These are phyloP conservation scores for Sebastes ruberrimus DNA, from an alignment of 2,797 vertebrate species.

Conservation along the genomic window DNA sequence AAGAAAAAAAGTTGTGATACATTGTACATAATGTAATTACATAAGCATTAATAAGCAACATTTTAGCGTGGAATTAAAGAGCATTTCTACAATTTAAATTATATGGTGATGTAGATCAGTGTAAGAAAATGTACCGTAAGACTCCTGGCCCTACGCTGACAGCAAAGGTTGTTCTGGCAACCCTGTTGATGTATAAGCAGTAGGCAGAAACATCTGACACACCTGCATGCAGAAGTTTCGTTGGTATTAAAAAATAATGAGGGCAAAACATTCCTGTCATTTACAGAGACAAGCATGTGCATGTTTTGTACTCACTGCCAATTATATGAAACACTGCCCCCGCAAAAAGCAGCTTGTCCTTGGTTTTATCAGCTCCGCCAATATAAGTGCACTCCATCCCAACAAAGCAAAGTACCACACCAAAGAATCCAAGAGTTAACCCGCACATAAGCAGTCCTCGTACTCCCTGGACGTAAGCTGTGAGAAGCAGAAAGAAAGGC, in stretches of 20 bases:
- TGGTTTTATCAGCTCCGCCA: slow-evolving; percentile 86
- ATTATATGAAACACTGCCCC: slow-evolving; percentile 74
- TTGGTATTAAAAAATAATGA: slow-evolving; percentile 26
- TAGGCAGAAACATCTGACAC: slow-evolving; percentile 71
- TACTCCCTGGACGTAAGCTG: slow-evolving; percentile 91
- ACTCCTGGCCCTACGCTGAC: slow-evolving; percentile 30
- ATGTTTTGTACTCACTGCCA: slow-evolving; percentile 67
- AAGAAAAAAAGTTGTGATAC: background rate
- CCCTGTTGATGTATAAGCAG: slow-evolving; percentile 81
- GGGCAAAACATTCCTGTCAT: slow-evolving; percentile 46
- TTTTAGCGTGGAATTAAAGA: background rate
- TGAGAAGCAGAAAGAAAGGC: slow-evolving; percentile 4
- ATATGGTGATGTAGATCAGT: background rate
- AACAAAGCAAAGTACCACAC: slow-evolving; percentile 85
- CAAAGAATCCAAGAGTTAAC: slow-evolving; percentile 89
- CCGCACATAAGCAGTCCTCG: slow-evolving; percentile 90
- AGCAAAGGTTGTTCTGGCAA: slow-evolving; percentile 67
- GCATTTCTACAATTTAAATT: background rate
- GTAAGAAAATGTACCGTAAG: slow-evolving; percentile 60
- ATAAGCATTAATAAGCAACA: background rate
- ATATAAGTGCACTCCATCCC: slow-evolving; percentile 97
- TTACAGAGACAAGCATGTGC: background rate
- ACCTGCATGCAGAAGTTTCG: slow-evolving; percentile 64
- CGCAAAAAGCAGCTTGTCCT: slow-evolving; percentile 84
- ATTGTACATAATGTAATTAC: background rate